A percentile compares a stretch with the other conserved stretches of the same genome.
phyloP scores from a whole-genome alignment of 1,140 invertebrate genomes.

The Latrodectus geometricus region DNA sequence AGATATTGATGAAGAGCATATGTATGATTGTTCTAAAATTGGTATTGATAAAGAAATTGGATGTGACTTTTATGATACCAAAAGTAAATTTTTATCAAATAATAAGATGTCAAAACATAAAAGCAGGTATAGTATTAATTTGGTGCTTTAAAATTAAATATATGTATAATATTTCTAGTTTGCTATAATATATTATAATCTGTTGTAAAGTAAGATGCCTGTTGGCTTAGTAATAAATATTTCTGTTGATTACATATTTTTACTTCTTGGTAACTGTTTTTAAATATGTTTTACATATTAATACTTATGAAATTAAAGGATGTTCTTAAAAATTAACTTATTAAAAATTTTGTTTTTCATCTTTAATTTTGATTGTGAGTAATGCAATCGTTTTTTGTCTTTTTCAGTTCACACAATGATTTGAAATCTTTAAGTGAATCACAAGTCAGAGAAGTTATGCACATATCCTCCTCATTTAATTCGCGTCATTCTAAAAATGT shows the following conservation, averaged over 20 bases:
- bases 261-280: too few species aligned
- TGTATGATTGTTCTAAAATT: slow-evolving; percentile 19
- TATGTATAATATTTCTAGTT: too few species aligned
- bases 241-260: too few species aligned
- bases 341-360: not conserved
- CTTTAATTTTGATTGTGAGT: not conserved
- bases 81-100: slow-evolving; percentile 24
- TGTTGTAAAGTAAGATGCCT: too few species aligned
- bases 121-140: too few species aligned
- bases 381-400: not conserved
- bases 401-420: not conserved
- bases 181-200: too few species aligned
- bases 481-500: not conserved
- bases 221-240: too few species aligned
- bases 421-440: not conserved
- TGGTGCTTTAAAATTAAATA: too few species aligned
- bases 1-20: slow-evolving; percentile 53
- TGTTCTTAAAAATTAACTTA: too few species aligned
- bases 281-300: too few species aligned
- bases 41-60: slow-evolving; percentile 34
- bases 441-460: not conserved
- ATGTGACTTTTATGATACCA: slow-evolving; percentile 31
- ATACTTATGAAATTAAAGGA: too few species aligned
- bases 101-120: not conserved
- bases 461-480: not conserved